Conservation (phyloP, 2,888 invertebrate genomes). For the Microplitis deprimator region DNA sequence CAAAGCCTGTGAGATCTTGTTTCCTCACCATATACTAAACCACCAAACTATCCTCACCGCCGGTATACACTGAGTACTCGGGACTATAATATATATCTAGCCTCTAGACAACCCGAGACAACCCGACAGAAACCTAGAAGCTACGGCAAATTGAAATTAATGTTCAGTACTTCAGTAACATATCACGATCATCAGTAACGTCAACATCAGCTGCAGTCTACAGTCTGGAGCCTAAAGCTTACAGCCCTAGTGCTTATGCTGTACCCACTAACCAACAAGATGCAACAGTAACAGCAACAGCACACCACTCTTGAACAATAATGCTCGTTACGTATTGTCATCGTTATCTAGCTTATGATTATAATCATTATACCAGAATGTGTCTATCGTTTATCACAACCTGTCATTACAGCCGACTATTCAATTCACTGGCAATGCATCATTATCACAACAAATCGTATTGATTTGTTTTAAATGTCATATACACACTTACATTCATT, state of each 20-base stretch:
- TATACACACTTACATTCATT: neutral
- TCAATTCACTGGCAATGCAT: neutral
- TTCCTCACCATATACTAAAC: neutral
- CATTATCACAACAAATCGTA: neutral
- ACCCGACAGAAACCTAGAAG: neutral
- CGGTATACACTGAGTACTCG: no score
- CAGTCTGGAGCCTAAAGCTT: neutral
- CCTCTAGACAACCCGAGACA: no score
- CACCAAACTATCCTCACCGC: neutral
- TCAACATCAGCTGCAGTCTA: neutral
- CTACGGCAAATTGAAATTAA: neutral
- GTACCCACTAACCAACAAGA: neutral
- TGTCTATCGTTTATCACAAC: neutral
- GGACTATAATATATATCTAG: no score
- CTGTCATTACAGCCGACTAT: neutral
- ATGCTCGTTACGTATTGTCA: neutral
- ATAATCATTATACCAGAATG: neutral
- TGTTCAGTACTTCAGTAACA: neutral
- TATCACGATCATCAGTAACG: neutral
- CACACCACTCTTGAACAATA: neutral
- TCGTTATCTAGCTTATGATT: neutral
- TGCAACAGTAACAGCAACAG: neutral
- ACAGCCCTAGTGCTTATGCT: neutral
- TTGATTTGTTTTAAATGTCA: neutral
- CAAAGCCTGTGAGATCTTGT: neutral